These are phyloP conservation scores for Pica pica DNA, from an alignment of 2,113 vertebrate genomes.

Conservation along the genomic window DNA sequence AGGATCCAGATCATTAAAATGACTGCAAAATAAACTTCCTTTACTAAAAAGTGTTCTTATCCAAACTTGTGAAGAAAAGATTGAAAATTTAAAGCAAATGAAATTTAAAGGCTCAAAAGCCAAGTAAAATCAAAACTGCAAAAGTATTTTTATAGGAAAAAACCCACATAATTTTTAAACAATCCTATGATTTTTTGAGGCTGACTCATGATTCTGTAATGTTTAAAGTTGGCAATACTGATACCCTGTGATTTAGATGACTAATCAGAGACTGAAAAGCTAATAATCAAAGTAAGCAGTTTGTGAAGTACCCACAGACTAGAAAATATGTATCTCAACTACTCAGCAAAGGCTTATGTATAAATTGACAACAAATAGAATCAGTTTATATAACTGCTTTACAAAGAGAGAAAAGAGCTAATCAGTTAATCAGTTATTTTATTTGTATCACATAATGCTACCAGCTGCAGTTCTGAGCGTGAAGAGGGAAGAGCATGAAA, in stretches of 20 bases:
- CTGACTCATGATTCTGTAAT: slow-evolving; percentile 57
- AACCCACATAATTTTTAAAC: neutral
- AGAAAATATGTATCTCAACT: slow-evolving; percentile 49
- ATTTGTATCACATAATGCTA: slow-evolving; percentile 51
- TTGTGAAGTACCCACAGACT: slow-evolving; percentile 55
- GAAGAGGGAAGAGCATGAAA: neutral
- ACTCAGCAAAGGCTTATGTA: slow-evolving; percentile 54
- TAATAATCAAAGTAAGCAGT: slow-evolving; percentile 68
- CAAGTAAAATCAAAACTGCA: neutral
- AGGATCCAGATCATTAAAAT: neutral
- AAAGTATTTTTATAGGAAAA: slow-evolving; percentile 29
- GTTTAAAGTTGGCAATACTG: slow-evolving; percentile 51
- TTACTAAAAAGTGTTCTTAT: neutral
- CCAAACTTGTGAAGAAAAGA: neutral
- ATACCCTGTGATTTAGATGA: slow-evolving; percentile 66
- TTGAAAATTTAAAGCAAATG: neutral
- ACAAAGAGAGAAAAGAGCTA: slow-evolving; percentile 42
- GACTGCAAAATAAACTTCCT: neutral
- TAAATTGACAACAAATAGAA: slow-evolving; percentile 56
- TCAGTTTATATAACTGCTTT: slow-evolving; percentile 45
- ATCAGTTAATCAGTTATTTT: slow-evolving; percentile 66
- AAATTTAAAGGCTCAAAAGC: neutral
- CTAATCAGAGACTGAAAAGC: slow-evolving; percentile 58
- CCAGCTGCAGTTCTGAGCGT: slow-evolving; percentile 20
- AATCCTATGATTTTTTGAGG: slow-evolving; percentile 59